A percentile compares a stretch with the other conserved stretches of the same genome.
These are phyloP conservation scores for Trachelus tabidus DNA, from an alignment of 2,888 invertebrate genomes.

Conservation along the genomic window DNA sequence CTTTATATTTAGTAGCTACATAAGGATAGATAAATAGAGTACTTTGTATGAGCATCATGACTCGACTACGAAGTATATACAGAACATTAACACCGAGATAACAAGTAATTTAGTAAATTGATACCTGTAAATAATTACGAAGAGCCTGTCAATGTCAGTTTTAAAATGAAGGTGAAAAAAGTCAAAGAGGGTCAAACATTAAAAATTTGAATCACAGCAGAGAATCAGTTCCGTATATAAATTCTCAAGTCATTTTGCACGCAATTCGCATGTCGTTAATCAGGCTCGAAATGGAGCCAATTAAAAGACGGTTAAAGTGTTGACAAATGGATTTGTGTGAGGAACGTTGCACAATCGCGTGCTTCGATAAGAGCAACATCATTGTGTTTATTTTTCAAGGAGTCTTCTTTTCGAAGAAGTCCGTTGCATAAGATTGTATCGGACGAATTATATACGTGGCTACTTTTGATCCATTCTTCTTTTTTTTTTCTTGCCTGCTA, in stretches of 20 bases:
- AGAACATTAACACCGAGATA: neutral
- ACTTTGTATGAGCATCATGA: neutral
- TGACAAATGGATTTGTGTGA: neutral
- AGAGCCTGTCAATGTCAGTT: neutral
- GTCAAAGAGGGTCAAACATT: neutral
- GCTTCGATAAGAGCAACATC: neutral
- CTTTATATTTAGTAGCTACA: neutral
- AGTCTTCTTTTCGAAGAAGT: neutral
- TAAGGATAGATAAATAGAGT: neutral
- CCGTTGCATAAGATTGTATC: neutral
- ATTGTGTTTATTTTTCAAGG: neutral
- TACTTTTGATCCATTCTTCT: neutral
- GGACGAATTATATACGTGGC: neutral
- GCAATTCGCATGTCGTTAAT: conserved; percentile 22
- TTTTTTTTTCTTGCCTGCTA: neutral
- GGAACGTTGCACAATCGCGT: neutral
- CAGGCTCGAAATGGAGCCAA: conserved; percentile 11
- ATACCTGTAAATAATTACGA: neutral
- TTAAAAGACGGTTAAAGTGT: neutral
- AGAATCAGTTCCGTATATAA: neutral
- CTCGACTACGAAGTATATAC: neutral
- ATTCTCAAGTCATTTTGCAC: conserved; percentile 18
- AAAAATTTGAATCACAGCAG: neutral
- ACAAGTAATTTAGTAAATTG: neutral
- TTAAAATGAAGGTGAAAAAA: neutral